Percentiles rank a stretch among this genome's conserved stretches.
phyloP scores from a whole-genome alignment of 1,140 invertebrate species.

The Glomeris maerens region DNA sequence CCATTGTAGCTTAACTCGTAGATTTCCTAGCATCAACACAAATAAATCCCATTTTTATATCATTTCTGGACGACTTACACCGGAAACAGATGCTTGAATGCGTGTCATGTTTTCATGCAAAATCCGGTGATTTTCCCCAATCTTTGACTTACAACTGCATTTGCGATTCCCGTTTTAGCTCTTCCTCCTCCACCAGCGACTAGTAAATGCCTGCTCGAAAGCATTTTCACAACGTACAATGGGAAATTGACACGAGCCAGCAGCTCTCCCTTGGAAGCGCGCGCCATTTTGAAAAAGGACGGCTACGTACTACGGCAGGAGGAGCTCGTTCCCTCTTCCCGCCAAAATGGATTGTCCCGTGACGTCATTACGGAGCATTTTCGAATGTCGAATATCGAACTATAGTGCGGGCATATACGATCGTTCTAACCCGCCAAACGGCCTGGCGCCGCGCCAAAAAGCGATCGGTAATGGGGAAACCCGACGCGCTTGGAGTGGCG shows the following conservation, averaged over 20 bases:
- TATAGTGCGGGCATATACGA: no score
- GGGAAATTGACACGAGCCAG: conserved; percentile 64
- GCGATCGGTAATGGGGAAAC: no score
- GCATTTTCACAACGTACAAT: conserved; percentile 71
- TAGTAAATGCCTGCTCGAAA: conserved; percentile 81
- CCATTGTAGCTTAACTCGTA: conserved; percentile 77
- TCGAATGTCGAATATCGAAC: no score
- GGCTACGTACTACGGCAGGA: no score
- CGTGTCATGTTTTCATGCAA: background rate
- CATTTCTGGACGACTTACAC: background rate
- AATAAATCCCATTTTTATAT: background rate
- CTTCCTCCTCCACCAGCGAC: conserved; percentile 90
- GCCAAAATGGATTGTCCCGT: no score
- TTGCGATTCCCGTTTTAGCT: conserved; percentile 85
- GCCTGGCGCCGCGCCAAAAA: no score
- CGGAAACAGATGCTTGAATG: background rate
- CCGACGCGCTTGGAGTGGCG: no score
- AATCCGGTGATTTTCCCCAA: background rate
- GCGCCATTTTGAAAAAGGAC: background rate
- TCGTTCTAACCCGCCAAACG: no score
- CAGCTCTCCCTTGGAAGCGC: conserved; percentile 21
- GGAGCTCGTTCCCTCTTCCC: no score
- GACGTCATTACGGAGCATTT: no score
- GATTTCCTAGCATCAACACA: conserved; percentile 53
- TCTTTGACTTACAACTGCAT: conserved; percentile 61